Base-by-base conservation (phyloP, 1,140 invertebrate species). In the Branchinecta lindahli region DNA sequence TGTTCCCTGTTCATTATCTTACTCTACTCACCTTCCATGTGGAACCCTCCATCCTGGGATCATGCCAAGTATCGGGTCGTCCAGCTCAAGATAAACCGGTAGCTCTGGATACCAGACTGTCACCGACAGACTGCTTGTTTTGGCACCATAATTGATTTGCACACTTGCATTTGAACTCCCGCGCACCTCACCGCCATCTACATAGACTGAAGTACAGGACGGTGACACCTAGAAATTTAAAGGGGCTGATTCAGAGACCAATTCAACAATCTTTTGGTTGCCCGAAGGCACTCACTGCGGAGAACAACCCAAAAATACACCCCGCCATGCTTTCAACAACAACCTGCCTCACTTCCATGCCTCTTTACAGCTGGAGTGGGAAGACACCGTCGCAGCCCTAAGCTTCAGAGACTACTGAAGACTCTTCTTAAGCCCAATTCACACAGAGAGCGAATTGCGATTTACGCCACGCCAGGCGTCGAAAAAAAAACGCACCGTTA, bases 21-120 rank as follows among this genome's bases (percentile, higher is more conserved):
- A 33, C 33, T 33, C 33, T 33, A 33, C 45, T 12, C 67, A 66
- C 44, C 66, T 70, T 70, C 87, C 87, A 75, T 90, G 87, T n/a
- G 90, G 87, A 46, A 94, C 88, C 78, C 89, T 88, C 85, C 85
- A 87, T 21, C 86, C 86, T 81, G 94, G 93, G 71, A 98, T 87
- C 79, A 95, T 92, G 66, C 91, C 95, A 9, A 98, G 83, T 72
- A 91, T 85, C 66, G 87, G 85, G 79, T 98, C 94, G 3, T 87
- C 85, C 1, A 97, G 86, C 71, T 88, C 86, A 18, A 98, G 86
- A 75, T 94, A 92, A 61, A 98, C 80, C 0, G 92, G 91, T 74
- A 95, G 88, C 77, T 96, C 92, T 0, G 95, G 94, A 86, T 96
- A 94, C 95, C 95, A 98, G 0, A 98, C 93, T 8, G 88, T 91